Evolutionary conservation across 2,888 invertebrate genomes (phyloP).

Genomic region (Cancer borealis): DNA sequence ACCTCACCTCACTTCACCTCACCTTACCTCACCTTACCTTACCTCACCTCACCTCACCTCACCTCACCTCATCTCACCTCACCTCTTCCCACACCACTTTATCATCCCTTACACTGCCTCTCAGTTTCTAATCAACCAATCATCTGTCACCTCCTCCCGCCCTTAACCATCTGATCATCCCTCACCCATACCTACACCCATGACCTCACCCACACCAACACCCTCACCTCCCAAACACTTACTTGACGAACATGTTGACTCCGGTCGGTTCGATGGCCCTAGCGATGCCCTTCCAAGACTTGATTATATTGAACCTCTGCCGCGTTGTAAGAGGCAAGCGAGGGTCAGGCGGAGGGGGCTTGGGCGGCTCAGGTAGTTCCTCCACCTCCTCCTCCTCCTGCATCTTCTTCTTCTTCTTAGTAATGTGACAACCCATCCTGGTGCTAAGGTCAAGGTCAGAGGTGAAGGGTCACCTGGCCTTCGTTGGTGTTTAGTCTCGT

Average conservation of each 20-base stretch:
- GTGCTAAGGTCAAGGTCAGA: neutral
- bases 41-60: too few relatives aligned
- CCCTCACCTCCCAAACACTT: conserved; percentile 81
- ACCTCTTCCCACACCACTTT: too few relatives aligned
- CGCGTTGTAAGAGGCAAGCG: conserved; percentile 91
- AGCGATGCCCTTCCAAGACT: conserved; percentile 94
- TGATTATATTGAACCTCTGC: conserved; percentile 92
- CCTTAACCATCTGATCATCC: neutral
- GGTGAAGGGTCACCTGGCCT: neutral
- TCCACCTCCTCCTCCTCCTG: conserved; percentile 41
- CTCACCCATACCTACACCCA: neutral
- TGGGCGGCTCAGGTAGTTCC: conserved; percentile 75
- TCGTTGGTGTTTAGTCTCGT: neutral
- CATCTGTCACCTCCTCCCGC: neutral
- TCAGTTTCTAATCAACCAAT: too few relatives aligned
- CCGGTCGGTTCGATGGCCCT: conserved; percentile 94
- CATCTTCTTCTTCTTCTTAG: conserved; percentile 57
- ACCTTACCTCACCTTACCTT: too few relatives aligned
- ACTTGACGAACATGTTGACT: conserved; percentile 95
- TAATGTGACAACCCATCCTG: conserved; percentile 73
- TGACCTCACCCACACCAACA: too few relatives aligned
- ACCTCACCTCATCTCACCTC: too few relatives aligned
- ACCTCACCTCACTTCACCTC: neutral
- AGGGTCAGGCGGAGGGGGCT: conserved; percentile 83
- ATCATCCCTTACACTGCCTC: too few relatives aligned